phyloP scores from a whole-genome alignment of 2,888 invertebrate species.

The Mythimna impura region DNA sequence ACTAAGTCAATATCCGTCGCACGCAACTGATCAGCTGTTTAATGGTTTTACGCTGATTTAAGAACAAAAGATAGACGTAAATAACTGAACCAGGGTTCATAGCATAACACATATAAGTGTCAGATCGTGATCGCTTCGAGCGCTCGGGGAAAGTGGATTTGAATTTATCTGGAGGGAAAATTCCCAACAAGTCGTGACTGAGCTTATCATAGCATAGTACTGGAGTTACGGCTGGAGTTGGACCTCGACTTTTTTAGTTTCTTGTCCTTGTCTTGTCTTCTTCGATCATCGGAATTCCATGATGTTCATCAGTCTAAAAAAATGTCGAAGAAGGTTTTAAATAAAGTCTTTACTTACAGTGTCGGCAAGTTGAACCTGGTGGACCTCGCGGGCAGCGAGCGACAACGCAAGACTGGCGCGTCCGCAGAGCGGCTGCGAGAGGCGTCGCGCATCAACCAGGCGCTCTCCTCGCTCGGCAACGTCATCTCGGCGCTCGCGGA shows the following conservation, averaged over 20 bases:
- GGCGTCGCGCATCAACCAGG: slow-evolving; percentile 99
- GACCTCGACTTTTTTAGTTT: not conserved
- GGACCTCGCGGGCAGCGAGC: slow-evolving; percentile 99
- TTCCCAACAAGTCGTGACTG: slow-evolving; percentile 13
- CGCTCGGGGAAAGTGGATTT: slow-evolving; percentile 6
- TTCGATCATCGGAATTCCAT: not conserved
- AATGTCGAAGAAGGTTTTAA: not conserved
- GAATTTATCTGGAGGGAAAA: not conserved
- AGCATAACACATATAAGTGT: not conserved
- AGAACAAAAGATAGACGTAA: slow-evolving; percentile 13
- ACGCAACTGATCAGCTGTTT: slow-evolving; percentile 1
- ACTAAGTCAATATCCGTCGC: slow-evolving; percentile 22
- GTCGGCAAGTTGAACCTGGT: slow-evolving; percentile 99
- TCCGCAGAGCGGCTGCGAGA: slow-evolving; percentile 97
- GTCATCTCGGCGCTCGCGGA: slow-evolving; percentile 99
- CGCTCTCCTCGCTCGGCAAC: slow-evolving; percentile 98
- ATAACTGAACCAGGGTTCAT: not conserved
- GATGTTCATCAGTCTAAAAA: not conserved
- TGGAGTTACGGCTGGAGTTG: too few species aligned
- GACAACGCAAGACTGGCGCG: slow-evolving; percentile 99
- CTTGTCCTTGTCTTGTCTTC: too few species aligned
- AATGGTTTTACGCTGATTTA: slow-evolving; percentile 12
- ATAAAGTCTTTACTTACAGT: slow-evolving; percentile 76
- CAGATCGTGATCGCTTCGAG: slow-evolving; percentile 1
- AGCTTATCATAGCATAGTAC: not conserved